Base-by-base conservation (phyloP, 2,113 vertebrate genomes). In the Equus quagga region DNA sequence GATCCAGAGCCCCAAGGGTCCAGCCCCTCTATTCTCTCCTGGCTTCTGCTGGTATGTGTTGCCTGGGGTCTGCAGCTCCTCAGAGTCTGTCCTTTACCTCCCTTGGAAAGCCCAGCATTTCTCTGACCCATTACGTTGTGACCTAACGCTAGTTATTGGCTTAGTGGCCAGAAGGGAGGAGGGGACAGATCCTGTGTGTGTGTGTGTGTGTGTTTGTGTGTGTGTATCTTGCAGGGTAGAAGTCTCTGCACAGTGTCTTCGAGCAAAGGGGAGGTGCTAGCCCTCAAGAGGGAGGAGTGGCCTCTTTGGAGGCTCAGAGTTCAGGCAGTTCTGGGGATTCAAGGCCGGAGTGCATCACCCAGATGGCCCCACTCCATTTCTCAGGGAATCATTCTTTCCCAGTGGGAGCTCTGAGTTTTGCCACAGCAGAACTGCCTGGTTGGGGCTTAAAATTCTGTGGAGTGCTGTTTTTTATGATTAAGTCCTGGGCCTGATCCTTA, bases 271-370 rank as follows among this genome's bases (percentile, higher is more conserved):
- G 3, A 36, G 49, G 23, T 3, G 0, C 33, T 8, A 19, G 24
- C 33, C 11, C 26, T 9, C 31, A 19, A 2, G 12, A 15, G 21
- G 56, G 64, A 51, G 13, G 5, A 10, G 13, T 4, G 31, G 17
- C 23, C 44, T 49, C 7, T 82, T 79, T 36, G n/a, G 28, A 58
- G 33, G 19, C 51, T 62, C 95, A 49, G 54, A 51, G 12, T 62
- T 56, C 44, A 8, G 4, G 69, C 54, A 3, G 31, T 8, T 62
- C 76, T 4, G 67, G 36, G 33, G 33, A 21, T 49, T 46, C 31
- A 26, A 9, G 70, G 5, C 41, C 1, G 0, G 1, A 79, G 67
- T 18, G 19, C 18, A n/a, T 65, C 3, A 19, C 18, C 8, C 31
- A 1, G 46, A 7, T 36, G 23, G 17, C 3, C 54, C 33, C 21